A percentile compares a stretch with the other conserved stretches of the same genome.
phyloP scores from a whole-genome alignment of 2,797 vertebrate genomes.

The Schizopygopsis malacanthus region DNA sequence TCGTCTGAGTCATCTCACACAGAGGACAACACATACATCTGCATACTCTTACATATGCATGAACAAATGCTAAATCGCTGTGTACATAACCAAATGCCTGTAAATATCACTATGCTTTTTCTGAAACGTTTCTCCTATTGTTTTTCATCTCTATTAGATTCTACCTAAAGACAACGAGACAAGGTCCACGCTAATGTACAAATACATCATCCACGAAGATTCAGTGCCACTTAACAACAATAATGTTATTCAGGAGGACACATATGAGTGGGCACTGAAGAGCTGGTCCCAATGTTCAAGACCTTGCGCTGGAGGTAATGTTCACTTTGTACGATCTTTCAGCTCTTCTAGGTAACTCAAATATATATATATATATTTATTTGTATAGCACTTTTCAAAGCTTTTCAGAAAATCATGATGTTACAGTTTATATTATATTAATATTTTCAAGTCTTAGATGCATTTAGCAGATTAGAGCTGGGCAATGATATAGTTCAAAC shows the following conservation, averaged over 20 bases:
- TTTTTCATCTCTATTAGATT: constrained; percentile 77
- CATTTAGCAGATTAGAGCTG: background rate
- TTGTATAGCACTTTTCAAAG: background rate
- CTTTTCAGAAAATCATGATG: background rate
- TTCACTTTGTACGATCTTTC: background rate
- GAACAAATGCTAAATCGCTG: constrained; percentile 5
- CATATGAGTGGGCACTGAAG: constrained; percentile 95
- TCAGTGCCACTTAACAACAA: constrained; percentile 94
- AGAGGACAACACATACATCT: constrained; percentile 27
- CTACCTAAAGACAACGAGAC: constrained; percentile 94
- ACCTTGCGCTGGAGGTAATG: constrained; percentile 91
- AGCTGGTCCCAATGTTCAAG: constrained; percentile 96
- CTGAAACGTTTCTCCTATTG: constrained; percentile 14
- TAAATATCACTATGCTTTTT: constrained; percentile 11
- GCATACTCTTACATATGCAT: constrained; percentile 32
- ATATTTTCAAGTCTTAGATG: background rate
- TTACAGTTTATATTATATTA: background rate
- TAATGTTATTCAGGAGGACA: constrained; percentile 94
- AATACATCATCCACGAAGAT: constrained; percentile 96
- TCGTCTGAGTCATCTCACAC: constrained; percentile 15
- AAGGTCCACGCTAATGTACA: constrained; percentile 91
- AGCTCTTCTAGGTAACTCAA: background rate
- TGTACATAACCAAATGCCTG: background rate
- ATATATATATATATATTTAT: background rate
- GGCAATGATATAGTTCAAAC: background rate